phyloP scores from a whole-genome alignment of 2,113 vertebrate species.

The Muntiacus reevesi region DNA sequence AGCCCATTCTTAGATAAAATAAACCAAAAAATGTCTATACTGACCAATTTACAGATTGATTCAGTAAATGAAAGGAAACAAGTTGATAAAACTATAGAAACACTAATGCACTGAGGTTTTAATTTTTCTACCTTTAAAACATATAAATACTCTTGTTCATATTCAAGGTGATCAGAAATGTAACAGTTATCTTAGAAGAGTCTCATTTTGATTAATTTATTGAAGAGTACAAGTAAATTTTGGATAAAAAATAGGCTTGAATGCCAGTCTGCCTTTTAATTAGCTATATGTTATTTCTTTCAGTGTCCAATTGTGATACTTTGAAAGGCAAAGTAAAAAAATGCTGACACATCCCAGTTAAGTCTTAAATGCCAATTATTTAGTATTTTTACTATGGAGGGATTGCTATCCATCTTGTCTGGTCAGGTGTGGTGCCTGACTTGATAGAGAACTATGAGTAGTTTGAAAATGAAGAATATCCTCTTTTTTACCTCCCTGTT shows the following conservation, averaged over 20 bases:
- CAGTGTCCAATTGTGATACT: background rate
- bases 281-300: conserved; percentile 12
- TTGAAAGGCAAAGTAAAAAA: background rate
- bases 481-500: background rate
- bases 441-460: background rate
- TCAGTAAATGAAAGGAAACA: background rate
- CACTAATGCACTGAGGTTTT: background rate
- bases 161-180: background rate
- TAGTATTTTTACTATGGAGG: background rate
- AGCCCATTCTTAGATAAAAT: background rate
- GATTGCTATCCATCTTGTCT: background rate
- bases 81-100: background rate
- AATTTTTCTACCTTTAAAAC: background rate
- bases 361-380: background rate
- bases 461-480: background rate
- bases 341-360: background rate
- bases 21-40: background rate
- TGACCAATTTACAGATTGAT: background rate
- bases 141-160: background rate
- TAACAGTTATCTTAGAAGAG: background rate
- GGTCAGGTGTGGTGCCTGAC: background rate
- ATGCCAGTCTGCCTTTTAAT: background rate
- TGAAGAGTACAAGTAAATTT: background rate
- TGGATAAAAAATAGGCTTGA: background rate
- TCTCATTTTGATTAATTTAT: background rate